These are phyloP conservation scores for Plutella xylostella DNA, from an alignment of 2,888 invertebrate species.

Conservation along the genomic window DNA sequence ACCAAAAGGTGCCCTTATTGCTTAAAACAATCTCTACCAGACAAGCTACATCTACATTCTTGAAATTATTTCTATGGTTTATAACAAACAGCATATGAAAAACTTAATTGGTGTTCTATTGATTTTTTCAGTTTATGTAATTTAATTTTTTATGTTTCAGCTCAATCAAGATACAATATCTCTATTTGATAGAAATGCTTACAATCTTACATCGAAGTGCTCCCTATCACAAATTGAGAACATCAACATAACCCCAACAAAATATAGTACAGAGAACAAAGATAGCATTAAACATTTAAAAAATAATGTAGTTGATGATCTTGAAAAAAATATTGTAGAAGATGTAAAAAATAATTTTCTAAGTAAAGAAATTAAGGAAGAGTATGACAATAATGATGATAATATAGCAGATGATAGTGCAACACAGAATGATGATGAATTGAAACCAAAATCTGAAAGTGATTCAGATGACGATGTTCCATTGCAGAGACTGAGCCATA, in stretches of 20 bases:
- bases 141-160: conserved; percentile 1
- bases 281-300: not conserved
- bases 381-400: too few species aligned
- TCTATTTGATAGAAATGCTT: not conserved
- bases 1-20: too few species aligned
- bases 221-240: not conserved
- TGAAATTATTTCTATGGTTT: too few species aligned
- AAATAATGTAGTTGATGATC: not conserved
- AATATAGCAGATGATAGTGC: too few species aligned
- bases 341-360: not conserved
- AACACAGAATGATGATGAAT: not conserved
- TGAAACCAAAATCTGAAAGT: not conserved
- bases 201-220: not conserved
- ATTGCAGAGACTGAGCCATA: not conserved
- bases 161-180: not conserved
- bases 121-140: not conserved
- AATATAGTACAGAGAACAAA: not conserved
- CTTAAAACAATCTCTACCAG: too few species aligned
- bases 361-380: too few species aligned
- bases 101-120: too few species aligned
- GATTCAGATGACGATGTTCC: conserved; percentile 8
- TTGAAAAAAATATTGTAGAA: not conserved
- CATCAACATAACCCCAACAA: not conserved
- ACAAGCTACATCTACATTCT: too few species aligned
- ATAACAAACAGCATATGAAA: too few species aligned